Base-by-base conservation (phyloP, 1,140 invertebrate genomes). In the Epicauta chinensis region DNA sequence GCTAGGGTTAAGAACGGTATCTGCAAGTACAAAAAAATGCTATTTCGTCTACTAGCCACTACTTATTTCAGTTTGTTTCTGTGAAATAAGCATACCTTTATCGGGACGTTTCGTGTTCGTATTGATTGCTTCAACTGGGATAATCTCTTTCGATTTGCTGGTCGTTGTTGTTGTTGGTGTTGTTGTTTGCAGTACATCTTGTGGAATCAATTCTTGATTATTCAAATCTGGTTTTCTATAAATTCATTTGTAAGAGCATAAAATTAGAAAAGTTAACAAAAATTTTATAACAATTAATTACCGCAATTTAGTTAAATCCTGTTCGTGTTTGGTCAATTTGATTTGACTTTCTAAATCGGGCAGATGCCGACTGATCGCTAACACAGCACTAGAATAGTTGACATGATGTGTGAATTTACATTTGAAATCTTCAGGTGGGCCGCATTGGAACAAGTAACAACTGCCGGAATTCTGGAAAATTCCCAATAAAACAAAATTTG, bases 401-500 rank as follows among this genome's bases (percentile, higher is more conserved):
- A 79, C 79, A 69, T 96, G 91, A 34, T 80, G 77, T 1, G 90
- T 93, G 64, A 96, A 96, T 75, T 92, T 91, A 74, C 92, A 96
- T 62, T 89, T 87, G 70, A 93, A 93, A 67, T 93, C 86, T 64
- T 89, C 85, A 0, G 86, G 81, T 14, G 86, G 80, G 0, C 91
- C 91, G 71, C 92, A 96, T 70, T 92, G 84, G 70, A 96, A 96
- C 16, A 95, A 73, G 66, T 94, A 96, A 70, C 92, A 96, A 63
- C 88, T 91, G 48, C 89, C 88, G 2, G 84, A 81, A 59, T 80
- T 86, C 89, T 92, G 63, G 13, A 75, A 76, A 57, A 16, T 30
- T 48, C 31, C 38, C 46, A 23, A 44, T n/a, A n/a, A n/a, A n/a
- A n/a, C n/a, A n/a, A n/a, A n/a, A n/a, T n/a, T n/a, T n/a, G n/a